phyloP scores from a whole-genome alignment of 2,113 vertebrate species.

The Callionymus lyra region DNA sequence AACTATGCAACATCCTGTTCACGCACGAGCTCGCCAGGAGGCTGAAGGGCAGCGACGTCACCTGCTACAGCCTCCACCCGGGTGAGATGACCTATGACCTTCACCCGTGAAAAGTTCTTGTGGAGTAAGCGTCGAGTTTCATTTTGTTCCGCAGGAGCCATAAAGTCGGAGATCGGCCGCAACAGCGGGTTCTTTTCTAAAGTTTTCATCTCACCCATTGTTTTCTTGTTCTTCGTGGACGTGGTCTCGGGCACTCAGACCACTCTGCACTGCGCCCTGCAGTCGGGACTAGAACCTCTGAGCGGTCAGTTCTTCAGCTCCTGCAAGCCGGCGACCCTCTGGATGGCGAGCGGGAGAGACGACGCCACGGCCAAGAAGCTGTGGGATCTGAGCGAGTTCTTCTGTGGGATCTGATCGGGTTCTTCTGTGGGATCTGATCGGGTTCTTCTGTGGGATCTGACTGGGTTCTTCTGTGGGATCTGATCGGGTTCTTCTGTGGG shows the following conservation, averaged over 20 bases:
- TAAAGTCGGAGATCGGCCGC: slow-evolving; percentile 20
- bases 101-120: no score
- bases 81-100: no score
- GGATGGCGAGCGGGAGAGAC: no score
- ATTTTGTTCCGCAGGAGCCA: slow-evolving; percentile 11
- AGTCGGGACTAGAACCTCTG: slow-evolving; percentile 29
- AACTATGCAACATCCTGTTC: slow-evolving; percentile 58
- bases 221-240: slow-evolving; percentile 12
- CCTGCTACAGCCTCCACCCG: slow-evolving; percentile 64
- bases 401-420: no score
- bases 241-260: slow-evolving; percentile 34
- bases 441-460: no score
- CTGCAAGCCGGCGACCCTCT: not conserved
- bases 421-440: no score
- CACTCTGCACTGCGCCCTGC: slow-evolving; percentile 34
- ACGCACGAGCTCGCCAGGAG: slow-evolving; percentile 65
- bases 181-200: not conserved
- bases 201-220: not conserved
- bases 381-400: no score
- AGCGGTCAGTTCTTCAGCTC: slow-evolving; percentile 27
- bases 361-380: no score
- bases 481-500: no score
- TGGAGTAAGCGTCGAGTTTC: slow-evolving; percentile 3
- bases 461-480: no score
- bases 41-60: no score